Percentiles rank a stretch among this genome's conserved stretches.
These are phyloP conservation scores for Crocodylus rhombifer DNA, from an alignment of 2,797 vertebrate genomes.

Conservation along the genomic window DNA sequence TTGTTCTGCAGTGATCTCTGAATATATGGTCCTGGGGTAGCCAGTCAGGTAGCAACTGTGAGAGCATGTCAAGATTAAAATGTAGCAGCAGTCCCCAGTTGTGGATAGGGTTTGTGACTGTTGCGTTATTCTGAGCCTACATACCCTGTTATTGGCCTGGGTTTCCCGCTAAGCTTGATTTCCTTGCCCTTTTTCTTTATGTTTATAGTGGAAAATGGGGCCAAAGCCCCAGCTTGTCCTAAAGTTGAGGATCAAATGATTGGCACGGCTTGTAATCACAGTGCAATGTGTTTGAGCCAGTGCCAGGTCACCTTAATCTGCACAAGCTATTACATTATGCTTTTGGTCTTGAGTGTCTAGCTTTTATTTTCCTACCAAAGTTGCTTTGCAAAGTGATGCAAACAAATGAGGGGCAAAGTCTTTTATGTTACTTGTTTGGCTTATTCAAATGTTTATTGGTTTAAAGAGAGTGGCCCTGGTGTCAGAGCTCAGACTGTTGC, in stretches of 20 bases:
- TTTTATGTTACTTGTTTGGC: not conserved
- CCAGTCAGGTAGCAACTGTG: not conserved
- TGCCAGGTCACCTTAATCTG: not conserved
- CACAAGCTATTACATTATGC: not conserved
- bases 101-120: not conserved
- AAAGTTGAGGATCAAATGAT: not conserved
- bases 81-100: not conserved
- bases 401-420: not conserved
- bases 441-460: not conserved
- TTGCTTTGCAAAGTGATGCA: not conserved
- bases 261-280: not conserved
- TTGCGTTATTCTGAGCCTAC: not conserved
- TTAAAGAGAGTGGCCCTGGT: not conserved
- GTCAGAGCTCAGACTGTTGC: not conserved
- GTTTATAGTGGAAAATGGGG: not conserved
- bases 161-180: not conserved
- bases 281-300: not conserved
- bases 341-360: not conserved
- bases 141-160: not conserved
- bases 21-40: not conserved
- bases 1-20: not conserved
- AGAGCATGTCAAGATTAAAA: not conserved
- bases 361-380: not conserved
- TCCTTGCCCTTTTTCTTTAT: not conserved
- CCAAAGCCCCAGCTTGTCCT: not conserved